A percentile compares a stretch with the other conserved stretches of the same genome.
Conservation (phyloP, 30 jellyfish, hydroid and myxozoan species). For the Hydractinia echinata region DNA sequence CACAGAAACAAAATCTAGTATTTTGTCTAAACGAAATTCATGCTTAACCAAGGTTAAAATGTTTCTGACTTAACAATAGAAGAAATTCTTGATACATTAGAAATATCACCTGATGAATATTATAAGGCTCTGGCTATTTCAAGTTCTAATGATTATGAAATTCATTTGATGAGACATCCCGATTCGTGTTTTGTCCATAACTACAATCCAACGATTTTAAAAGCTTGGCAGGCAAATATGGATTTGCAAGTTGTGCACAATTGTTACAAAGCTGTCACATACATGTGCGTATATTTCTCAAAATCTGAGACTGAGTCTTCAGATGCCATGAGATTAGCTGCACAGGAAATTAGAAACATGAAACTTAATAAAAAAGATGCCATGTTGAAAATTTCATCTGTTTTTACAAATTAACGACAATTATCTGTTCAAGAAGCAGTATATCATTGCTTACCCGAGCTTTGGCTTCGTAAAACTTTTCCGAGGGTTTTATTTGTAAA, state of each 20-base stretch:
- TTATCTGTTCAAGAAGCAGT: constrained; percentile 15
- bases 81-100: background rate
- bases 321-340: constrained; percentile 2
- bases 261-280: background rate
- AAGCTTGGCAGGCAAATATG: constrained; percentile 20
- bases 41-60: background rate
- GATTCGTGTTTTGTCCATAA: constrained; percentile 26
- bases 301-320: background rate
- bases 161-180: constrained; percentile 10
- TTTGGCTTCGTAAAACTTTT: constrained; percentile 6
- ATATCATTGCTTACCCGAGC: background rate
- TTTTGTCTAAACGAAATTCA: background rate
- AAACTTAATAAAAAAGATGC: background rate
- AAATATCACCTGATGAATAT: background rate
- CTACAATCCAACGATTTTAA: background rate
- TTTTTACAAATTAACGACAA: background rate
- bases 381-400: background rate
- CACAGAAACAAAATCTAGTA: background rate
- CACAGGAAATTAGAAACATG: background rate
- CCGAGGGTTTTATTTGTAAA: background rate
- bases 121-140: constrained; percentile 16
- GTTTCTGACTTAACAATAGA: background rate
- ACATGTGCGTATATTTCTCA: constrained; percentile 11
- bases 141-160: background rate
- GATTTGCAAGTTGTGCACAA: background rate